phyloP scores from a whole-genome alignment of 2,797 vertebrate genomes.

The Rhinogobio ventralis region DNA sequence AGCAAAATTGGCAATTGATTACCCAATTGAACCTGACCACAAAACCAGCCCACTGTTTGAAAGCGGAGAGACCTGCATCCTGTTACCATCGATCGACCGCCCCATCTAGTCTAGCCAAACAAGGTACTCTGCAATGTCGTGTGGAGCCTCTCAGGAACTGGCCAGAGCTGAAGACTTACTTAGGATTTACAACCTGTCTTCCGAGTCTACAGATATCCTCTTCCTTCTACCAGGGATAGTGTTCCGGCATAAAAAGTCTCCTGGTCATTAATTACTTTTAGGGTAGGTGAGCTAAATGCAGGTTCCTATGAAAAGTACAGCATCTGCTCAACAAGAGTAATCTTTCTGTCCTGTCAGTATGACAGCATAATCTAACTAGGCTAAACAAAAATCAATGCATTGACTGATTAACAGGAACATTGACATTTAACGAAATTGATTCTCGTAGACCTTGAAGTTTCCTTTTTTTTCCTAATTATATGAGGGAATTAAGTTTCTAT shows the following conservation, averaged over 20 bases:
- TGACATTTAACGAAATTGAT: conserved; percentile 57
- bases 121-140: conserved; percentile 15
- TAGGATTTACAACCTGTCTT: conserved; percentile 43
- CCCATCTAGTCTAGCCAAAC: conserved; percentile 43
- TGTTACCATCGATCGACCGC: conserved; percentile 59
- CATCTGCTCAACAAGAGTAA: conserved; percentile 14
- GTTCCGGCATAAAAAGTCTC: neutral
- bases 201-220: conserved; percentile 34
- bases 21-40: conserved; percentile 62
- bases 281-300: conserved; percentile 21
- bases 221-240: conserved; percentile 8
- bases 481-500: conserved; percentile 52
- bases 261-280: neutral
- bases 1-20: conserved; percentile 63
- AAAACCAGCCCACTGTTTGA: conserved; percentile 56
- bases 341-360: neutral
- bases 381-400: conserved; percentile 60
- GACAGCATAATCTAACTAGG: conserved; percentile 35
- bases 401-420: conserved; percentile 59
- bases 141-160: conserved; percentile 43
- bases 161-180: conserved; percentile 27
- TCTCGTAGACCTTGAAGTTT: conserved; percentile 22
- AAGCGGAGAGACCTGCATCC: conserved; percentile 59
- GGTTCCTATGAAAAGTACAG: conserved; percentile 3
- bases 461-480: conserved; percentile 46